These are phyloP conservation scores for Jacana jacana DNA, from an alignment of 2,113 vertebrate genomes.

Conservation along the genomic window DNA sequence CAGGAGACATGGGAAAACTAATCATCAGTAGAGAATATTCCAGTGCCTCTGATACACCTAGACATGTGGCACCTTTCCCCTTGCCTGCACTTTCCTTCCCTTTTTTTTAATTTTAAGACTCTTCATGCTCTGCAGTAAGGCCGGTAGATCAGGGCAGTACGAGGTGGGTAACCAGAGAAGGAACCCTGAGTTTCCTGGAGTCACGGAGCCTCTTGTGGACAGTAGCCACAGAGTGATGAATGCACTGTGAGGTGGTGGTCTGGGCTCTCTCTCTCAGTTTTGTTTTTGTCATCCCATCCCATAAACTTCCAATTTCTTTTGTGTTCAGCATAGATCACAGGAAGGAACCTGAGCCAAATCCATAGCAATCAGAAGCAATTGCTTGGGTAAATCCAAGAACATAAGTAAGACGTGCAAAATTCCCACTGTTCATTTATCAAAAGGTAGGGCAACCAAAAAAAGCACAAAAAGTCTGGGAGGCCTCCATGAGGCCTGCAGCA, in stretches of 20 bases:
- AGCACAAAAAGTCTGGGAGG: background rate
- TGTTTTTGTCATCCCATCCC: background rate
- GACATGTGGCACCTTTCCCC: background rate
- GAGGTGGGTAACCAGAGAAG: background rate
- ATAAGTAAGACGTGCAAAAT: background rate
- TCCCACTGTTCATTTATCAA: background rate
- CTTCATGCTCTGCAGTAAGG: background rate
- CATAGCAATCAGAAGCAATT: background rate
- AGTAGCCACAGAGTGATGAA: background rate
- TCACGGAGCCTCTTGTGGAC: background rate
- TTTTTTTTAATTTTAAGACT: background rate
- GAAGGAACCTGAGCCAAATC: background rate
- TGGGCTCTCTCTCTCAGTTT: background rate
- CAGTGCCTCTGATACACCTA: background rate
- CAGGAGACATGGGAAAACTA: background rate
- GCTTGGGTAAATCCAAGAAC: background rate
- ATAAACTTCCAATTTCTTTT: background rate
- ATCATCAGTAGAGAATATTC: background rate
- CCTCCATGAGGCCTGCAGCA: background rate
- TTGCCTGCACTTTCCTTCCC: background rate
- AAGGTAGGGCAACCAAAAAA: background rate
- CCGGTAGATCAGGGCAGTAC: background rate
- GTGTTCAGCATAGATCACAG: background rate
- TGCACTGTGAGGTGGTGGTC: background rate
- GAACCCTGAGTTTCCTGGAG: background rate